phyloP scores from a whole-genome alignment of 2,113 vertebrate genomes.

The Parotia lawesii region DNA sequence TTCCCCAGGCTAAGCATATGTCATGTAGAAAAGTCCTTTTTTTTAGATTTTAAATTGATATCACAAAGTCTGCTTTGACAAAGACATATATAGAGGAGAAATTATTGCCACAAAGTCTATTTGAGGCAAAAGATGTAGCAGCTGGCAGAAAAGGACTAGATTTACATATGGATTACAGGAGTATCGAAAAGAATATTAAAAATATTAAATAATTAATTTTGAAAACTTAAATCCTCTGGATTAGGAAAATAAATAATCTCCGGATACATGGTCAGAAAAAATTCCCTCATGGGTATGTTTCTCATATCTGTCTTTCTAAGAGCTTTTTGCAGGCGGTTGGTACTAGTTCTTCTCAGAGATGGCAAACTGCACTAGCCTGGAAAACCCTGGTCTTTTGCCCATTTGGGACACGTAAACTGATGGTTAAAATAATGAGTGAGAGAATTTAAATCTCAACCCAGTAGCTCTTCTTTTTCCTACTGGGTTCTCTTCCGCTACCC shows the following conservation, averaged over 20 bases:
- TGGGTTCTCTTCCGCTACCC: neutral
- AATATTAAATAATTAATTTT: neutral
- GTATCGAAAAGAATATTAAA: neutral
- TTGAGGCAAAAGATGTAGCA: neutral
- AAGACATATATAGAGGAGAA: neutral
- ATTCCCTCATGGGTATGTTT: neutral
- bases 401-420: neutral
- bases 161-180: neutral
- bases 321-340: neutral
- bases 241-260: conserved; percentile 2
- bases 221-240: neutral
- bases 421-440: neutral
- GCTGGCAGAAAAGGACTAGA: neutral
- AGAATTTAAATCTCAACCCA: neutral
- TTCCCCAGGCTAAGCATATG: neutral
- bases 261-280: neutral
- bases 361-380: neutral
- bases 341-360: neutral
- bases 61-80: neutral
- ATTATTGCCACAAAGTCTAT: neutral
- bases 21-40: neutral
- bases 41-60: neutral
- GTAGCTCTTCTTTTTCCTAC: neutral
- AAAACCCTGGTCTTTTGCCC: neutral
- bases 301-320: neutral